Evolutionary conservation across 2,113 vertebrate genomes (phyloP).

Genomic region (Rhineura floridana): DNA sequence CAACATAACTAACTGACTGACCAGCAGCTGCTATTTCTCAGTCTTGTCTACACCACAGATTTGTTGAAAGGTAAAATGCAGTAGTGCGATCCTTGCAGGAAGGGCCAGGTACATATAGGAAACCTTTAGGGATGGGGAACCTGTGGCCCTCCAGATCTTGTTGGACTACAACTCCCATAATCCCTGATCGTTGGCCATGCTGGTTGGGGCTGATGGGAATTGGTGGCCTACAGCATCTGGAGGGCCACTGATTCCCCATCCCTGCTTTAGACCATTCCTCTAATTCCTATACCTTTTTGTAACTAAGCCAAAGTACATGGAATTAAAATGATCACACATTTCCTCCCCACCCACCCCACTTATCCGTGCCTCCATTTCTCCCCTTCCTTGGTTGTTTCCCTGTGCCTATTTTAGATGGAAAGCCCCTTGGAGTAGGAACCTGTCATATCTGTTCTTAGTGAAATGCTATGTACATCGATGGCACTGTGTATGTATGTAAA

Average conservation of each 20-base stretch:
- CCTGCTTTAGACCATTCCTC: background rate
- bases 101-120: background rate
- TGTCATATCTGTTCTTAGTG: background rate
- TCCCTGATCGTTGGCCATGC: no score
- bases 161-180: no score
- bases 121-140: no score
- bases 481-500: no score
- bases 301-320: background rate
- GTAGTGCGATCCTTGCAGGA: background rate
- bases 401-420: background rate
- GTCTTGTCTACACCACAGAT: background rate
- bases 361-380: background rate
- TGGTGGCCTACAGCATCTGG: no score
- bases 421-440: background rate
- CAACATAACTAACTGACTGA: background rate
- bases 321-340: background rate
- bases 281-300: background rate
- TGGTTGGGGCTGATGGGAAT: no score
- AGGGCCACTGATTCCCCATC: no score
- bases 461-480: background rate
- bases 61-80: background rate
- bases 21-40: background rate
- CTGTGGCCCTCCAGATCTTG: no score
- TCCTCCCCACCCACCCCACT: background rate
- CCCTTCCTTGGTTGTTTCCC: background rate